Evolutionary conservation across 2,113 vertebrate species (phyloP), one percentile per base, ranked within the genome.

Genomic region (Indicator maculatus): DNA sequence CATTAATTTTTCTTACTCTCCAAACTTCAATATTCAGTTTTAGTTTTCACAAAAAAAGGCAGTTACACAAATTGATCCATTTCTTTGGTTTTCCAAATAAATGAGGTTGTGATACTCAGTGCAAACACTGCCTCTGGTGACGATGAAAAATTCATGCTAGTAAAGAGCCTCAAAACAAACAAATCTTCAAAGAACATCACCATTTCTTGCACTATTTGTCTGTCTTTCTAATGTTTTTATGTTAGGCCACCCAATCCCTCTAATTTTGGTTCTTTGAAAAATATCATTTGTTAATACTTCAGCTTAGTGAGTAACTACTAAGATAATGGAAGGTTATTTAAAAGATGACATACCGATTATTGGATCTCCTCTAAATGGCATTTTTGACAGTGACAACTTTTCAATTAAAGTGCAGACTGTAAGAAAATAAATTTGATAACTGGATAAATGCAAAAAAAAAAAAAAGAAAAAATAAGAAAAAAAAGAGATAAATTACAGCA

Each of bases 371-470:
- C 96, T 98, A 83, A 99, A 98, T 5, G 99, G 98, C 98, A 99
- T 98, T 97, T 98, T 98, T 88, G 99, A 99, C n/a, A 98, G 96
- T 1, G 99, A 99, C 90, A 99, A 72, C 80, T 98, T 99, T 92
- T 99, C 98, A 94, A 99, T 99, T 53, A 99, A 97, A 67, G 90
- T 7, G 73, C 99, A 99, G 65, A 99, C 99, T 99, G 96, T 23
- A 80, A 61, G 75, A 92, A 91, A 95, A 87, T 5, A 86, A 86
- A 59, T 56, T 60, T 67, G 41, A 52, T 21, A 79, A 78, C 2
- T 44, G 39, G 28, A 33, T 83, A 58, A 93, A 86, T 61, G 60
- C 1, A 39, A 60, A 56, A 36, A 47, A 30, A 36, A 66, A 30
- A 70, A 36, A 52, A 16, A 1, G 10, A 50, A 13, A 64, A 36